These are phyloP conservation scores for Pipistrellus kuhlii DNA, from an alignment of 2,797 vertebrate genomes.

Conservation along the genomic window DNA sequence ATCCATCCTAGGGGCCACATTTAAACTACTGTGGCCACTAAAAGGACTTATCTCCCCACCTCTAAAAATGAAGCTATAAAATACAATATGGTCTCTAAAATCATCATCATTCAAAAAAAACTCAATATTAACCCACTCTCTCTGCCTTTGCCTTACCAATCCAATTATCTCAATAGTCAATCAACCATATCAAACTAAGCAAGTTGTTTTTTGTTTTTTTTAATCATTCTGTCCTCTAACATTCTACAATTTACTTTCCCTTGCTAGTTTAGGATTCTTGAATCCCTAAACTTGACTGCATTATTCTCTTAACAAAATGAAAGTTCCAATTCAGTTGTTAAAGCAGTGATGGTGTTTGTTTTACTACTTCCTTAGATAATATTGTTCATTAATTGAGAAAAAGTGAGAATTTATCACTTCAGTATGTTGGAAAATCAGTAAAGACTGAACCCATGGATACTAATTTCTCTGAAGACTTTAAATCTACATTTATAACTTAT, in stretches of 20 bases:
- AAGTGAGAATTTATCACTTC: background rate
- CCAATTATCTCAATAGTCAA: background rate
- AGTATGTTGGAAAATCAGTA: background rate
- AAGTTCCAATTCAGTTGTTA: conserved; percentile 7
- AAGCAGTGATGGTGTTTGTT: background rate
- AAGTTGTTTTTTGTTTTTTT: background rate
- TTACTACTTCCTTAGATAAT: conserved; percentile 28
- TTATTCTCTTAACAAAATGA: conserved; percentile 21
- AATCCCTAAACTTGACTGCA: background rate
- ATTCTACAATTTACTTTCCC: background rate
- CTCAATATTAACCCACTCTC: background rate
- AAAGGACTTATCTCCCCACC: background rate
- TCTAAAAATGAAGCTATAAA: conserved; percentile 25
- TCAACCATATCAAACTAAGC: background rate
- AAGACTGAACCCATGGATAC: background rate
- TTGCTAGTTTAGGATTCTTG: background rate
- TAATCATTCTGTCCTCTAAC: background rate
- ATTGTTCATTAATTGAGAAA: background rate
- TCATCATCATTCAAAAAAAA: background rate
- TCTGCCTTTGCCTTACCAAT: background rate
- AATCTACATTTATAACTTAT: background rate
- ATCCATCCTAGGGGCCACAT: background rate
- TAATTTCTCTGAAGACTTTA: conserved; percentile 26
- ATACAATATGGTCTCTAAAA: background rate
- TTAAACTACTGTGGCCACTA: background rate